Evolutionary conservation across 2,888 invertebrate genomes (phyloP), one percentile per base, ranked within the genome.

Genomic region (Polyploca ridens): DNA sequence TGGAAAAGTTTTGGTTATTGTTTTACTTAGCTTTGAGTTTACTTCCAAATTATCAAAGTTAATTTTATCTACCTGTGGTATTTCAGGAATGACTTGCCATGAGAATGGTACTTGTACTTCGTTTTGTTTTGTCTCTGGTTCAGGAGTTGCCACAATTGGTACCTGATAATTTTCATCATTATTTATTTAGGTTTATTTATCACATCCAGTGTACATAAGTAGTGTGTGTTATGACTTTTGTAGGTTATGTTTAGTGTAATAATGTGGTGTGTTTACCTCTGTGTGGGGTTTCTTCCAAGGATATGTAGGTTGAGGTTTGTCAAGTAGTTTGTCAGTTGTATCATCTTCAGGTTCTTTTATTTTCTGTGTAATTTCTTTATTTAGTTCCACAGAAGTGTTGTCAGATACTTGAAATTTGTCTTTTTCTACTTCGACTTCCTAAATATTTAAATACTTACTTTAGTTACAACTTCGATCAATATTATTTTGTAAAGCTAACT

Each of bases 61-160:
- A 62, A 65, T 41, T 65, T 63, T 74, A 13, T 76, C 66, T 93
- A 93, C 93, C 93, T 93, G 93, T 76, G 93, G 92, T 80, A 93
- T 85, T 87, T 93, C 93, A 70, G 93, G 93, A 79, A 93, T 93
- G 59, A 86, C 85, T 70, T 93, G 81, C 93, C 93, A 93, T 69
- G 93, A 93, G 78, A 93, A 93, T 62, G 90, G 85, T 58, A 90
- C 88, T 38, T 89, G 87, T 41, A 87, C 83, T 77, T 89, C 89
- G 62, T 83, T 86, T 73, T 82, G 85, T 74, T 82, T 83, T 68
- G 72, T 68, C 14, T 88, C 86, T 59, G 87, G 78, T 71, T 85
- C 86, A 33, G 89, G 83, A 68, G 85, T 84, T 68, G 85, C 74
- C 63, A 89, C 68, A 69, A 79, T 79, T 62, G 90, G 88, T 70